Conservation (phyloP, 2,113 vertebrate genomes). For the Clarias batrachus region DNA sequence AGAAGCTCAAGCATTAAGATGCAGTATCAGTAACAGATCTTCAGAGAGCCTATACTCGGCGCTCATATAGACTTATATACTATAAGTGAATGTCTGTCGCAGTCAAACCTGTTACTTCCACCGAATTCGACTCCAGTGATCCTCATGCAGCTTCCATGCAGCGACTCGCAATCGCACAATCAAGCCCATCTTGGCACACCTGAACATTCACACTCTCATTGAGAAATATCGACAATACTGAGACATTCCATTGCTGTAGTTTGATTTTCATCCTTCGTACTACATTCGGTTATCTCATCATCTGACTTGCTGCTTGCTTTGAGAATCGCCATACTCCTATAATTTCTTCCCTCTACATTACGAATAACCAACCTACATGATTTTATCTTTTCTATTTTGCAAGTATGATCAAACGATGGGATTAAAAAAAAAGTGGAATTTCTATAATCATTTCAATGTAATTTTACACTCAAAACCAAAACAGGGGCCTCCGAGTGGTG, state of each 20-base stretch:
- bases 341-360: neutral
- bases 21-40: neutral
- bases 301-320: neutral
- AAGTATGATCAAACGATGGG: neutral
- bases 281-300: neutral
- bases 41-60: neutral
- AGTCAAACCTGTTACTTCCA: neutral
- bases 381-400: neutral
- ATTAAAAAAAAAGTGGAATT: neutral
- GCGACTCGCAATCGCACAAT: neutral
- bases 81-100: neutral
- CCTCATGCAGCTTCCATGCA: neutral
- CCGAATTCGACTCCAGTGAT: neutral
- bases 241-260: neutral
- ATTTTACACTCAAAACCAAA: neutral
- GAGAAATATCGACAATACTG: neutral
- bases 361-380: too few relatives aligned
- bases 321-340: neutral
- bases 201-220: neutral
- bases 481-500: neutral
- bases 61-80: neutral
- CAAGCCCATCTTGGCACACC: neutral
- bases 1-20: neutral
- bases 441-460: neutral
- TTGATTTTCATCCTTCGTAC: neutral